These are phyloP conservation scores for Margarornis squamiger DNA, from an alignment of 2,797 vertebrate genomes.

Conservation along the genomic window DNA sequence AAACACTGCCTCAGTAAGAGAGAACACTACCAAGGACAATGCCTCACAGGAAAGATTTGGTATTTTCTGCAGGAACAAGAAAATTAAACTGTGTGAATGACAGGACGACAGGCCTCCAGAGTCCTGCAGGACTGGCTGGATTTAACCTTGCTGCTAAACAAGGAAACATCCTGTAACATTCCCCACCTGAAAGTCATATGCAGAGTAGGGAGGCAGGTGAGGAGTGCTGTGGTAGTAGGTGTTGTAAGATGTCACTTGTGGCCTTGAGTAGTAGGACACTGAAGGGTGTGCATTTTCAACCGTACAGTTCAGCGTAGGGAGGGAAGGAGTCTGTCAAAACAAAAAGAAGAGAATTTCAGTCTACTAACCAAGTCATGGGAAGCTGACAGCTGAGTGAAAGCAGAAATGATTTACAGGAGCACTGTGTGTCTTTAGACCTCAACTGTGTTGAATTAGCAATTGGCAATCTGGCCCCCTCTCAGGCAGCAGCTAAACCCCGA, in stretches of 20 bases:
- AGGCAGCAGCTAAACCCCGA: background rate
- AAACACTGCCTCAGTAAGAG: background rate
- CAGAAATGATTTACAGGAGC: background rate
- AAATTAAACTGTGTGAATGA: constrained; percentile 25
- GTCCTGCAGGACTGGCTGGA: background rate
- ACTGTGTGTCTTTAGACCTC: background rate
- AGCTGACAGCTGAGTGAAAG: background rate
- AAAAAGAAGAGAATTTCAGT: constrained; percentile 1
- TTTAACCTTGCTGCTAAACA: background rate
- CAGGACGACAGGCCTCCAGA: background rate
- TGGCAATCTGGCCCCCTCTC: background rate
- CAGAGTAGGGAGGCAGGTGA: constrained; percentile 94
- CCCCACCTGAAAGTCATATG: constrained; percentile 93
- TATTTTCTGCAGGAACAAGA: background rate
- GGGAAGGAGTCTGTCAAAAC: constrained; percentile 82
- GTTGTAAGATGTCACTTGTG: constrained; percentile 83
- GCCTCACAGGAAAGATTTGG: background rate
- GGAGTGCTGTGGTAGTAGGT: constrained; percentile 90
- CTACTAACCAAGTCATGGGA: background rate
- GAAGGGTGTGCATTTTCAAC: constrained; percentile 86
- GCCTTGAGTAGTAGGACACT: constrained; percentile 80
- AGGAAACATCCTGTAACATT: background rate
- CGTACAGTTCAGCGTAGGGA: constrained; percentile 86
- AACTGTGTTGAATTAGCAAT: background rate
- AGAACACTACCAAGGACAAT: background rate